Percentiles rank a stretch among this genome's conserved stretches.
Conservation (phyloP, 1,140 invertebrate species). For the Aphelinus certus region DNA sequence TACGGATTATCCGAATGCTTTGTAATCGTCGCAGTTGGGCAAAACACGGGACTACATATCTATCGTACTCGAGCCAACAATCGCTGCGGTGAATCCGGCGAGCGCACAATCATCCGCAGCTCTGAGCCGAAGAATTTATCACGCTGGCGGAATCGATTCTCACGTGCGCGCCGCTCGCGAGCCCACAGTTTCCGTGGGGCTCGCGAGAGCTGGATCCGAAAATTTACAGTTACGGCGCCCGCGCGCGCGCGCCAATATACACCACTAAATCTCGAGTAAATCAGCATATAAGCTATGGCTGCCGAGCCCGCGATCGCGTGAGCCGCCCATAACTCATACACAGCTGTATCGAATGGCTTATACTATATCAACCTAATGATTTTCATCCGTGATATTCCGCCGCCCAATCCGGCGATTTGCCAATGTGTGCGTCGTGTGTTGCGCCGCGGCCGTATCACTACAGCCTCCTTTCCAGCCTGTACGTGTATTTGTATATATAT, state of each 20-base stretch:
- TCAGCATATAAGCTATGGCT: slow-evolving; percentile 7
- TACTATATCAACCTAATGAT: slow-evolving; percentile 32
- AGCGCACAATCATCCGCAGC: too few relatives aligned
- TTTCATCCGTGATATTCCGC: slow-evolving; percentile 17
- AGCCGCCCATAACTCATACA: slow-evolving; percentile 29
- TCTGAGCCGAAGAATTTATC: too few relatives aligned
- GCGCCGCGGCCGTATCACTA: not conserved
- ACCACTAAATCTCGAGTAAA: slow-evolving; percentile 25
- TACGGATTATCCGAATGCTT: too few relatives aligned
- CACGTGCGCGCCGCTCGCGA: too few relatives aligned
- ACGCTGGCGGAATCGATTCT: too few relatives aligned
- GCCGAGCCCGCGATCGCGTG: not conserved
- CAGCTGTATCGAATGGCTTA: not conserved
- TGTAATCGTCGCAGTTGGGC: too few relatives aligned
- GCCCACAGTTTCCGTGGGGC: too few relatives aligned
- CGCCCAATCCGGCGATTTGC: not conserved
- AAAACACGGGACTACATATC: too few relatives aligned
- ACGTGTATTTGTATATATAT: not conserved
- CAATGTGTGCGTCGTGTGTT: too few relatives aligned
- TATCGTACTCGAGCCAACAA: too few relatives aligned
- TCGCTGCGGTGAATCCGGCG: too few relatives aligned
- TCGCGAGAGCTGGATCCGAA: not conserved
- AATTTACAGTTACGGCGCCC: slow-evolving; percentile 29
- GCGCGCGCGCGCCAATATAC: not conserved
- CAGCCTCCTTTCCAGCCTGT: not conserved